Evolutionary conservation across 2,888 invertebrate genomes (phyloP), one percentile per base, ranked within the genome.

Genomic region (Notodonta ziczac): DNA sequence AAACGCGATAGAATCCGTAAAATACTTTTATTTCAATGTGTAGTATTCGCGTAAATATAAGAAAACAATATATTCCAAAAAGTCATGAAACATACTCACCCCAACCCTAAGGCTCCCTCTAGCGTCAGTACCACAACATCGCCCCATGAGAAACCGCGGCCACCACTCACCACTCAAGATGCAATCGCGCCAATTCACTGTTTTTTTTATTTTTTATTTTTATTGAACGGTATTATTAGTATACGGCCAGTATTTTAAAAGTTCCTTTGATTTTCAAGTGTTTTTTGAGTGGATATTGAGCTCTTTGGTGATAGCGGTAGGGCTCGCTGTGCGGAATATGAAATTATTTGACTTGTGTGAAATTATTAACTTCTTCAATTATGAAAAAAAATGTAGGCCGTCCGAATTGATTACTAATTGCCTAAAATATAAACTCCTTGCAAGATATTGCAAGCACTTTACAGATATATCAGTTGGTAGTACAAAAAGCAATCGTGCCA

Each of bases 181-280:
- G 83, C 88, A 91, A 92, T 93, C 92, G 89, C 92, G 86, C 92
- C 90, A 87, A 85, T 91, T 91, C 89, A 89, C 90, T 89, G 84
- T 89, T 91, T 89, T 83, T 82, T 77, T 82, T 82, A 80, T 73
- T 83, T 81, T 76, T 81, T 81, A 40, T 40, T 81, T 73, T 67
- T 70, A 76, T 73, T 86, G 81, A 83, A 76, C 78, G 65, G 78
- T 69, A 87, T 91, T 91, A 90, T 91, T 91, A 90, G 81, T 72
- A 80, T 62, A 69, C 83, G 86, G 86, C 86, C 88, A 85, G 86
- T 84, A 83, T 80, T 78, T 77, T 70, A 70, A 82, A 82, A 76
- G 74, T 78, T 80, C 83, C 80, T 80, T 82, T 79, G 69, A 79
- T 66, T 71, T 73, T 88, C 81, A 84, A 90, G 91, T 89, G 86